These are phyloP conservation scores for Oxyteleia sp. DNA, from an alignment of 2,888 invertebrate species.

Conservation along the genomic window DNA sequence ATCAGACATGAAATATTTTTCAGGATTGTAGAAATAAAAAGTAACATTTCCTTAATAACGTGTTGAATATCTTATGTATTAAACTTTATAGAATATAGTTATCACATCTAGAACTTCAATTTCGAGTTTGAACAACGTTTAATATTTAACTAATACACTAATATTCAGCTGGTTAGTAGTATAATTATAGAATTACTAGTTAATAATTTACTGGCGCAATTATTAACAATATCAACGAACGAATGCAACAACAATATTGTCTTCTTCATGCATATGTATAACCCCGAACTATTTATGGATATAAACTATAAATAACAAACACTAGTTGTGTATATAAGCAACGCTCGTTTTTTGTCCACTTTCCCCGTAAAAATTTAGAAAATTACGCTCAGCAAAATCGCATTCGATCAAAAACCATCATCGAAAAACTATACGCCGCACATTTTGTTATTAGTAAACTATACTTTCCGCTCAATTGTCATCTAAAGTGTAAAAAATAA, in stretches of 20 bases:
- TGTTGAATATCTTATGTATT: too few species aligned
- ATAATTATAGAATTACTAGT: too few species aligned
- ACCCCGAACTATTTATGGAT: slow-evolving; percentile 31
- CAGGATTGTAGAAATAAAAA: too few species aligned
- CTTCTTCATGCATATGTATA: slow-evolving; percentile 38
- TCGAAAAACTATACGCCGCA: slow-evolving; percentile 11
- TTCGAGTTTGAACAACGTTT: too few species aligned
- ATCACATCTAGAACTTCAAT: too few species aligned
- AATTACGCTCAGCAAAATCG: slow-evolving; percentile 2
- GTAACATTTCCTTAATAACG: too few species aligned
- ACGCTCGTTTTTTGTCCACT: slow-evolving; percentile 25
- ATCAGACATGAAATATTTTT: too few species aligned
- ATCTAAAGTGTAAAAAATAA: slow-evolving; percentile 19
- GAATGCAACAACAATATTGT: slow-evolving; percentile 44
- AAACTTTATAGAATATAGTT: too few species aligned
- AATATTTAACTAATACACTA: too few species aligned
- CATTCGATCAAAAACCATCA: slow-evolving; percentile 6
- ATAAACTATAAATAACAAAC: slow-evolving; percentile 59
- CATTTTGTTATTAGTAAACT: too few species aligned
- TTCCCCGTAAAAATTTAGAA: slow-evolving; percentile 22
- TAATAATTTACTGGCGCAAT: too few species aligned
- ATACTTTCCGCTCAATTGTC: not conserved
- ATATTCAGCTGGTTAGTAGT: too few species aligned
- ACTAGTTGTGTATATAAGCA: slow-evolving; percentile 42
- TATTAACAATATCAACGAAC: slow-evolving; percentile 41